A percentile compares a stretch with the other conserved stretches of the same genome.
These are phyloP conservation scores for Athene noctua DNA, from an alignment of 2,113 vertebrate species.

Conservation along the genomic window DNA sequence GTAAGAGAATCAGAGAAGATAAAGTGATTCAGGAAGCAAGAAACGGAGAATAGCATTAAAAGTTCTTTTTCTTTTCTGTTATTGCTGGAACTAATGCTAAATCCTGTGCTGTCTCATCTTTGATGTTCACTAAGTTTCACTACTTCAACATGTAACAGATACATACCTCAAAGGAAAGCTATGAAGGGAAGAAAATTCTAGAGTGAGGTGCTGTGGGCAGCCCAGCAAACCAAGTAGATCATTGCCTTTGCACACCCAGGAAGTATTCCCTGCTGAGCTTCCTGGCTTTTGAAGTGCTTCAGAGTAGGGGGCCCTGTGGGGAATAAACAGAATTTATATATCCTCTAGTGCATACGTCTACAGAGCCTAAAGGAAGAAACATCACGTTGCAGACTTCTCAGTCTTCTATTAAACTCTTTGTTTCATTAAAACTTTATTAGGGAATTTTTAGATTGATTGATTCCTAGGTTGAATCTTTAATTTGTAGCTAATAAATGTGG, in stretches of 20 bases:
- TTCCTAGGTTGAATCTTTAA: not conserved
- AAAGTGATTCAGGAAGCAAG: not conserved
- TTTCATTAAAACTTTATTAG: not conserved
- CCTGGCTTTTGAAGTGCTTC: not conserved
- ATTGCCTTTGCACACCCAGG: not conserved
- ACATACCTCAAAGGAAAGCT: not conserved
- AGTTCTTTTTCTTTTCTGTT: not conserved
- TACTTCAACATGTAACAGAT: not conserved
- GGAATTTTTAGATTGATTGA: not conserved
- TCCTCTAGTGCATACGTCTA: not conserved
- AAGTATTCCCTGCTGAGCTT: not conserved
- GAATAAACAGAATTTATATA: not conserved
- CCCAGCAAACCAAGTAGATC: not conserved
- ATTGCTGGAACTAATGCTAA: not conserved
- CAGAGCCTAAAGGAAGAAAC: not conserved
- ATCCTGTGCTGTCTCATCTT: not conserved
- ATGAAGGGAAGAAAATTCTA: not conserved
- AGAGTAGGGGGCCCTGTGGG: not conserved
- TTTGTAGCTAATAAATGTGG: not conserved
- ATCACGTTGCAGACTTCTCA: not conserved
- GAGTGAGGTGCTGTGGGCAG: not conserved
- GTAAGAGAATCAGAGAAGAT: not conserved
- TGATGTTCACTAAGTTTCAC: not conserved
- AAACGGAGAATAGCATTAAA: not conserved
- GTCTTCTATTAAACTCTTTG: not conserved